Base-by-base conservation (phyloP, 2,113 vertebrate species). In the Lethenteron reissneri region DNA sequence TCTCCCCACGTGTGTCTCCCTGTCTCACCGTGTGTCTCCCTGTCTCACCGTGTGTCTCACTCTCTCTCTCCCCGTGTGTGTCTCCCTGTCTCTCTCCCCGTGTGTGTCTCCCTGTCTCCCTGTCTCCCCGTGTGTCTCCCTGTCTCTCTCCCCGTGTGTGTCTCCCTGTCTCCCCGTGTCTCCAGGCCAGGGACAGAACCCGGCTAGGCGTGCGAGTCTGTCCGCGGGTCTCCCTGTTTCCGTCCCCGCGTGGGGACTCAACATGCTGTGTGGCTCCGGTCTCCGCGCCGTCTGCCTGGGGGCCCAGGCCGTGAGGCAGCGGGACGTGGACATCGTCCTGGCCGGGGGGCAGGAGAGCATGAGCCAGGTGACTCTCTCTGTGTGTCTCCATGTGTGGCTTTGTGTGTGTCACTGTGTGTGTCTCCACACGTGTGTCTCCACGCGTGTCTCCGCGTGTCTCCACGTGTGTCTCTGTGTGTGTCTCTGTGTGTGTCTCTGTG, bases 261-360 rank as follows among this genome's bases (percentile, higher is more conserved):
- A 99, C 77, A 97, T 99, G 90, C 80, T 97, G 75, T 97, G 92
- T 0, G 94, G 92, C 11, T 99, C 94, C 0, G 94, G 94, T 64
- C 77, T 99, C 56, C 97, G 97, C 75, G 84, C 94, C 0, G 85
- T 99, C 12, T 90, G 88, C 72, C 82, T 99, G 10, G 94, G 84
- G 69, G 86, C 84, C 70, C 92, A 96, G 81, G 83, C 94, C 68
- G 83, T 99, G 73, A 76, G 77, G 75, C 69, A 21, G 0, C 90
- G 86, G 64, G 90, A 95, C 64, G 81, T 91, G 70, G 80, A 76
- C 64, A 77, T 97, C 7, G 92, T 96, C 74, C 85, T 97, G 0
- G 92, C 92, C 25, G 94, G 94, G 56, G 94, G 94, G 75, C 96
- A 96, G 92, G 94, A 99, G 75, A 95, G 78, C 56, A 99, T 99